Percentiles rank a stretch among this genome's conserved stretches.
phyloP scores from a whole-genome alignment of 2,888 invertebrate species.

The Galeruca laticollis region DNA sequence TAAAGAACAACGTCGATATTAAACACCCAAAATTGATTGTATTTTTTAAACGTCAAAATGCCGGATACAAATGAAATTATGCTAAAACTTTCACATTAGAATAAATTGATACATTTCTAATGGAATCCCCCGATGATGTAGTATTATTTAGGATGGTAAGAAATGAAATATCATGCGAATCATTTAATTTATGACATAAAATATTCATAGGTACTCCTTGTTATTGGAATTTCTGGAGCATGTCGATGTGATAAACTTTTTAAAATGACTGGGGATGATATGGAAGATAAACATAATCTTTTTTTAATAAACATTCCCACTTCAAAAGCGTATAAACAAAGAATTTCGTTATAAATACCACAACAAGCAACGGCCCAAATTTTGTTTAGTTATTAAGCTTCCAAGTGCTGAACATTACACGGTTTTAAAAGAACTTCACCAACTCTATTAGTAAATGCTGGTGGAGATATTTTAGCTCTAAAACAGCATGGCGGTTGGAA shows the following conservation, averaged over 20 bases:
- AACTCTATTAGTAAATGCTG: too few relatives aligned
- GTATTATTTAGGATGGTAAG: slow-evolving; percentile 20
- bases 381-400: too few relatives aligned
- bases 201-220: slow-evolving; percentile 6
- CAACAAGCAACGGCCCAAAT: too few relatives aligned
- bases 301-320: slow-evolving; percentile 14
- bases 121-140: slow-evolving; percentile 20
- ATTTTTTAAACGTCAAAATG: slow-evolving; percentile 22
- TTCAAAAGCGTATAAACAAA: too few relatives aligned
- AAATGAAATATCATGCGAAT: slow-evolving; percentile 18
- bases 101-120: slow-evolving; percentile 19
- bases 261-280: slow-evolving; percentile 19
- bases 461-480: too few relatives aligned
- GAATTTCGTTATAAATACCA: too few relatives aligned
- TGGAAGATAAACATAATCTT: slow-evolving; percentile 19
- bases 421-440: too few relatives aligned
- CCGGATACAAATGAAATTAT: slow-evolving; percentile 22
- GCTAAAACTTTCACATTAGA: slow-evolving; percentile 17
- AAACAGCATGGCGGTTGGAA: too few relatives aligned
- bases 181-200: slow-evolving; percentile 15
- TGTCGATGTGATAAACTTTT: slow-evolving; percentile 12
- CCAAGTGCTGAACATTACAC: too few relatives aligned
- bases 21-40: background rate
- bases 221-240: too few relatives aligned
- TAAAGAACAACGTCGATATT: background rate